These are phyloP conservation scores for Acanthosoma haemorrhoidale DNA, from an alignment of 2,888 invertebrate species.

Conservation along the genomic window DNA sequence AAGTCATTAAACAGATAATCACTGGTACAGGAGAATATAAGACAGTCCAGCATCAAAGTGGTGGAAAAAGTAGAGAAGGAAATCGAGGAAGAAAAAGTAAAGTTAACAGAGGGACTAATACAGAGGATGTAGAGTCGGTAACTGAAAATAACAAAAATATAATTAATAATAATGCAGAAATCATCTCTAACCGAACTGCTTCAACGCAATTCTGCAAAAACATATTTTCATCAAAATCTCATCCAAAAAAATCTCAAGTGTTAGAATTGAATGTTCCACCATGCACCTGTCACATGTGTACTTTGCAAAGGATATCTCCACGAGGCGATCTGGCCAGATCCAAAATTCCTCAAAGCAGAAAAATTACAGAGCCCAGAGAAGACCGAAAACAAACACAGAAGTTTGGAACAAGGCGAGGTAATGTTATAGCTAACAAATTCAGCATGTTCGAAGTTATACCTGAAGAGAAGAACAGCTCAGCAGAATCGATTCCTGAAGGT, in stretches of 20 bases:
- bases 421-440: slow-evolving; percentile 39
- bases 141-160: slow-evolving; percentile 22
- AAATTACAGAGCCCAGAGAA: slow-evolving; percentile 18
- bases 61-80: not conserved
- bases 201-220: slow-evolving; percentile 21
- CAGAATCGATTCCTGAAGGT: slow-evolving; percentile 32
- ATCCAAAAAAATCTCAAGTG: slow-evolving; percentile 25
- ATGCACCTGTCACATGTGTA: slow-evolving; percentile 37
- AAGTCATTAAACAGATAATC: slow-evolving; percentile 26
- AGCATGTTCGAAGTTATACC: slow-evolving; percentile 52
- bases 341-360: not conserved
- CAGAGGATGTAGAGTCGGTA: not conserved
- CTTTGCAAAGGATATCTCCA: slow-evolving; percentile 31
- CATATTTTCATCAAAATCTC: not conserved
- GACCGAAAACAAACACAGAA: slow-evolving; percentile 30
- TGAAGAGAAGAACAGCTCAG: slow-evolving; percentile 47
- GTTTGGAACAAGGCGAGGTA: slow-evolving; percentile 19
- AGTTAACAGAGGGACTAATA: slow-evolving; percentile 20
- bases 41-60: not conserved
- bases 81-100: not conserved
- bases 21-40: slow-evolving; percentile 27
- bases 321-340: slow-evolving; percentile 1
- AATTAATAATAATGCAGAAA: not conserved
- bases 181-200: not conserved
- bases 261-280: slow-evolving; percentile 34